Evolutionary conservation across 2,797 vertebrate genomes (phyloP).

Genomic region (Linurgus olivaceus): DNA sequence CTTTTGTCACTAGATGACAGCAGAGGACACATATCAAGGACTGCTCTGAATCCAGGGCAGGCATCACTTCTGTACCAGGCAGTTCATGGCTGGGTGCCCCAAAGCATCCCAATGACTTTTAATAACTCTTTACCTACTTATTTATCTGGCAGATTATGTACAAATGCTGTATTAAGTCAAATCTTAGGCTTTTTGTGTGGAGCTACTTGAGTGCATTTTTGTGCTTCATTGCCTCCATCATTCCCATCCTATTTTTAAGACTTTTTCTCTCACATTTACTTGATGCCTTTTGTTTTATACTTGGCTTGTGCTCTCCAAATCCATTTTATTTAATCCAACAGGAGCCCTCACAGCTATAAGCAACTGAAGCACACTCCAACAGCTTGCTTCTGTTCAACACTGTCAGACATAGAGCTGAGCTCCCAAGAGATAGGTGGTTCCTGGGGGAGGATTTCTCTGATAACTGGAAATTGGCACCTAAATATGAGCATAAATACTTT

Average conservation of each 20-base stretch:
- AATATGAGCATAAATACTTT: neutral
- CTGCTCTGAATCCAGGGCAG: neutral
- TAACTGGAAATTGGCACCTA: neutral
- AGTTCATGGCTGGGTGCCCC: neutral
- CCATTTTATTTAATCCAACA: neutral
- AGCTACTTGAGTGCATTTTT: neutral
- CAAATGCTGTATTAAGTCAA: neutral
- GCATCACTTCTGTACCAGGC: neutral
- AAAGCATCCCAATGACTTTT: neutral
- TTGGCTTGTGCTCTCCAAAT: neutral
- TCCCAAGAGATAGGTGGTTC: neutral
- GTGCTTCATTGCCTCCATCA: neutral
- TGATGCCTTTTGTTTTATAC: neutral
- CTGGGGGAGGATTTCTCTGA: neutral
- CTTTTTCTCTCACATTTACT: neutral
- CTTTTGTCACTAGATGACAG: constrained; percentile 56
- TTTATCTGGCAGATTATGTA: neutral
- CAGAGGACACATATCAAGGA: constrained; percentile 3
- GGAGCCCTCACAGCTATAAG: neutral
- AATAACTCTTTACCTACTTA: neutral
- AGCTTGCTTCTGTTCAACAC: neutral
- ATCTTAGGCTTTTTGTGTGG: neutral
- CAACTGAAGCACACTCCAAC: neutral
- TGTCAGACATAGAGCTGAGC: neutral
- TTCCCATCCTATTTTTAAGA: neutral